phyloP scores from a whole-genome alignment of 2,888 invertebrate genomes.

The Ichneumon xanthorius region DNA sequence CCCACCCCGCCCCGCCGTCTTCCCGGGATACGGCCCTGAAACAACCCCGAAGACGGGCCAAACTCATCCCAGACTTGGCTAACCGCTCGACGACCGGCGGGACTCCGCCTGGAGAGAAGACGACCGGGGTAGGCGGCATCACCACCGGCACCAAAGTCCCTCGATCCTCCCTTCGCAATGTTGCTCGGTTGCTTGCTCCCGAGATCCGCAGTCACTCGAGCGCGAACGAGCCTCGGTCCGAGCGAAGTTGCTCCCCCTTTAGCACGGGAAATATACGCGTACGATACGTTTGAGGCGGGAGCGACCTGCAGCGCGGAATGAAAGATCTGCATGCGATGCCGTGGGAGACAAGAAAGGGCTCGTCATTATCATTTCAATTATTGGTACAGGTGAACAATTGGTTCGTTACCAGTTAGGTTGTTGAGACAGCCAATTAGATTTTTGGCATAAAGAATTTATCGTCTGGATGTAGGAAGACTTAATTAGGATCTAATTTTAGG shows the following conservation, averaged over 20 bases:
- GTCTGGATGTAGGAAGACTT: too few species aligned
- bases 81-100: conserved; percentile 54
- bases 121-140: background rate
- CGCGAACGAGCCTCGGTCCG: background rate
- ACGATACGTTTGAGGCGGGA: background rate
- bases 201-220: conserved; percentile 9
- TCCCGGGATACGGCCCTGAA: conserved; percentile 69
- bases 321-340: too few species aligned
- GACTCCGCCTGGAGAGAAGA: background rate
- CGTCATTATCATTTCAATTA: too few species aligned
- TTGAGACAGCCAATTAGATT: too few species aligned
- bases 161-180: conserved; percentile 3
- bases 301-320: too few species aligned
- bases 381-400: too few species aligned
- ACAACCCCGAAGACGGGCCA: conserved; percentile 80
- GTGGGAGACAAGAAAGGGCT: too few species aligned
- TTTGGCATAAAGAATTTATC: too few species aligned
- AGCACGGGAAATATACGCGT: background rate
- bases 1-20: conserved; percentile 16
- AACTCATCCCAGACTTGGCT: conserved; percentile 81
- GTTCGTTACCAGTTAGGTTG: too few species aligned
- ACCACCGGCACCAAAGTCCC: background rate
- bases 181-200: background rate
- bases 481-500: too few species aligned
- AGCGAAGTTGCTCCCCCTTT: background rate